These are phyloP conservation scores for Glaucomys volans DNA, from an alignment of 2,113 vertebrate genomes.

Conservation along the genomic window DNA sequence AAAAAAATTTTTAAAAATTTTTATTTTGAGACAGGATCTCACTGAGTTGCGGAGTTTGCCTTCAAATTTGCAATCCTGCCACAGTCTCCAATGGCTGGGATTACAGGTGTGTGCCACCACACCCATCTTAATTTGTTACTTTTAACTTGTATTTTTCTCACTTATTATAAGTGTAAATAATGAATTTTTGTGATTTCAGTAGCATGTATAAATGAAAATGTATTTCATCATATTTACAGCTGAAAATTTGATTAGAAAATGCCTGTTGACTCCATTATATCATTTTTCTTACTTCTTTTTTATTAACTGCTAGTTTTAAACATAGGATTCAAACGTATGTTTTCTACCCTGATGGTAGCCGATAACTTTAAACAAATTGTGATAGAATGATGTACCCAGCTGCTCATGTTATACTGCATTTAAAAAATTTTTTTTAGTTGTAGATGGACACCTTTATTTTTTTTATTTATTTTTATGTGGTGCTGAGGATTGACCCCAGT, in stretches of 20 bases:
- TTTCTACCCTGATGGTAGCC: background rate
- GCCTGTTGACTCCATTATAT: background rate
- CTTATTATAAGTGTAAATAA: background rate
- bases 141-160: background rate
- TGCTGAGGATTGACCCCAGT: too few species aligned
- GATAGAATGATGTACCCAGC: background rate
- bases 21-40: too few species aligned
- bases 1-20: too few species aligned
- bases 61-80: too few species aligned
- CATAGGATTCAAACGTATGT: background rate
- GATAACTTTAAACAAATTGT: background rate
- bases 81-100: too few species aligned
- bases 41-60: too few species aligned
- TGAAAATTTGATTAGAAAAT: slow-evolving; percentile 40
- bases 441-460: too few species aligned
- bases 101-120: too few species aligned
- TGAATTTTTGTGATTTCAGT: slow-evolving; percentile 15
- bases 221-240: background rate
- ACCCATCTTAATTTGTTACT: background rate
- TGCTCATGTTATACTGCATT: background rate
- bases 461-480: too few species aligned
- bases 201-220: background rate
- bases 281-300: background rate
- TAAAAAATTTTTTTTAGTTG: background rate
- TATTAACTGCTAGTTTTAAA: background rate